phyloP scores from a whole-genome alignment of 1,140 invertebrate species.

The Pantala flavescens region DNA sequence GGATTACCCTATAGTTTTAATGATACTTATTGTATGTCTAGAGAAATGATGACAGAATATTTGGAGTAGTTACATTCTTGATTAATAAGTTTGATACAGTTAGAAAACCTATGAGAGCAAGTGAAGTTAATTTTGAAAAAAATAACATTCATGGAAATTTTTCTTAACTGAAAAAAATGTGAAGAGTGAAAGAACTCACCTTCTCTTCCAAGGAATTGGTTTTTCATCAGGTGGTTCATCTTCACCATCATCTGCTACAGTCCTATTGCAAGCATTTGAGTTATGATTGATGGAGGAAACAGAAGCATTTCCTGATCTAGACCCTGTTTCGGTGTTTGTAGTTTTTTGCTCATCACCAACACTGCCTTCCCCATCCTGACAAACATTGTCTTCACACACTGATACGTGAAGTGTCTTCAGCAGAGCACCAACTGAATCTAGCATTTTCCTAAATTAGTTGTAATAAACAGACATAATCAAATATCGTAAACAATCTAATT shows the following conservation, averaged over 20 bases:
- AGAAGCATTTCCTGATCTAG: not conserved
- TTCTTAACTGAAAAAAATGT: no score
- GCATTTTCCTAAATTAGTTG: not conserved
- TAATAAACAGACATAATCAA: no score
- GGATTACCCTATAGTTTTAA: no score
- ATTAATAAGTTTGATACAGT: no score
- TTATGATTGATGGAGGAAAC: not conserved
- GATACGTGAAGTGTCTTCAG: not conserved
- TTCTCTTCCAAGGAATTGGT: conserved; percentile 41
- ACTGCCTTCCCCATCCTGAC: not conserved
- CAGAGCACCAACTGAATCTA: not conserved
- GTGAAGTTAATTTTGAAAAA: no score
- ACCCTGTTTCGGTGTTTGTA: not conserved
- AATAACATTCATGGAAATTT: no score
- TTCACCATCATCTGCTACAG: conserved; percentile 28
- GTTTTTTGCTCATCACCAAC: not conserved
- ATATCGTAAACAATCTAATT: no score
- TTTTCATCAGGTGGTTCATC: conserved; percentile 40
- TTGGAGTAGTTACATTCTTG: no score
- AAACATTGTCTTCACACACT: not conserved
- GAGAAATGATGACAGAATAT: no score
- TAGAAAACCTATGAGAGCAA: no score
- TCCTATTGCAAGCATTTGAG: not conserved
- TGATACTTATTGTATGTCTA: no score
- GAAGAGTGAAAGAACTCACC: conserved; percentile 31